Evolutionary conservation across 2,797 vertebrate genomes (phyloP), one percentile per base, ranked within the genome.

Genomic region (Phoxinus dragarum): DNA sequence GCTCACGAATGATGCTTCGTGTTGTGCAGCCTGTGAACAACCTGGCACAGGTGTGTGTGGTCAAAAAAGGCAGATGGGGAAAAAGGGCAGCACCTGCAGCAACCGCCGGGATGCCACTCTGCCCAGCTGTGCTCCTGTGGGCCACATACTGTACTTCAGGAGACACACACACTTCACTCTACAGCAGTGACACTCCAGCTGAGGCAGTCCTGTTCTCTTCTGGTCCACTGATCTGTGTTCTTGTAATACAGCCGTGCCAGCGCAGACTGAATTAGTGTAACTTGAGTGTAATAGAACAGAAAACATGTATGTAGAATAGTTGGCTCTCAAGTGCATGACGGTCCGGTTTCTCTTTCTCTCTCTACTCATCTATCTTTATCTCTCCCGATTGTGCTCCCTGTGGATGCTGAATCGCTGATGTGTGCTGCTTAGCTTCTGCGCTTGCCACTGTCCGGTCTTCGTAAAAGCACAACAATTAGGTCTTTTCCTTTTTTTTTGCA

Each of bases 51-150:
- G 91, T 94, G 91, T 88, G 90, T 85, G 42, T 86, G 86, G 52
- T 73, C 75, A 36, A 68, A 74, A 79, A 77, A 86, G 66, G 77
- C 87, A 80, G 49, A 80, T 86, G 83, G 86, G 84, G 68, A 87
- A 88, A 88, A 89, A 89, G 91, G 90, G 85, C 85, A 79, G 91
- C 94, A 94, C 93, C 94, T 94, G 94, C 92, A 94, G 89, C 90
- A 90, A 92, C 94, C 94, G 92, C 94, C 93, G 95, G 94, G 94
- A 84, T 12, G 91, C 91, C 90, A 87, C 90, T 89, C 86, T 88
- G 88, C 94, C 93, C 94, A 95, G 95, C 93, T 96, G 95, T 91
- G 93, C 91, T 91, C 91, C 94, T 90, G 94, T 88, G 86, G 94
- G 94, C 93, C 91, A 92, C 89, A 91, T 90, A 92, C 67, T 49